phyloP scores from a whole-genome alignment of 2,113 vertebrate species.

The Hypanus sabinus region DNA sequence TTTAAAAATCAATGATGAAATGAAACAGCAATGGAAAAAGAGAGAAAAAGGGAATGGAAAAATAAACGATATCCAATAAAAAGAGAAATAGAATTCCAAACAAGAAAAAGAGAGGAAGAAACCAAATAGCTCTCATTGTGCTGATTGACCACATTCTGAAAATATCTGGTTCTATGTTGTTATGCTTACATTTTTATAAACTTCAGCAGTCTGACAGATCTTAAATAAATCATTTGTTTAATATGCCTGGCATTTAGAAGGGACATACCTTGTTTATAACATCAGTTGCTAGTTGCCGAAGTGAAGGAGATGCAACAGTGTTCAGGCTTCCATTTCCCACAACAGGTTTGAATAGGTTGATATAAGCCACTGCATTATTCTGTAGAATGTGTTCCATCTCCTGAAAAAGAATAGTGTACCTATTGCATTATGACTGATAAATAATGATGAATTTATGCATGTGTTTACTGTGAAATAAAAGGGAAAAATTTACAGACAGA shows the following conservation, averaged over 20 bases:
- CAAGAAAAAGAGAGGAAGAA: background rate
- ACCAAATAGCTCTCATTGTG: background rate
- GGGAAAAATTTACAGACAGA: too few relatives aligned
- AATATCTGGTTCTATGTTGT: background rate
- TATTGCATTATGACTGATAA: background rate
- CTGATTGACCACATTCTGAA: background rate
- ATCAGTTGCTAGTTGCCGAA: constrained; percentile 73
- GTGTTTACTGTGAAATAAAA: too few relatives aligned
- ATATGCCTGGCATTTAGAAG: background rate
- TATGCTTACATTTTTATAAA: background rate
- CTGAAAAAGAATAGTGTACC: constrained; percentile 53
- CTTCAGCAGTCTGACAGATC: background rate
- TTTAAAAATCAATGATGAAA: background rate
- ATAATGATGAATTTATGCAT: background rate
- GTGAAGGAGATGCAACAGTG: constrained; percentile 72
- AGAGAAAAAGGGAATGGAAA: background rate
- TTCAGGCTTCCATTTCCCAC: constrained; percentile 63
- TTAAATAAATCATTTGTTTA: too few relatives aligned
- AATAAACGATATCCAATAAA: background rate
- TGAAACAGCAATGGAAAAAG: background rate
- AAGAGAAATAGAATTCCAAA: background rate
- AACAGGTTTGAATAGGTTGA: constrained; percentile 76
- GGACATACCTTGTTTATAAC: constrained; percentile 55
- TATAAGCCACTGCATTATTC: constrained; percentile 73
- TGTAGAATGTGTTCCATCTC: constrained; percentile 72